Evolutionary conservation across 2,888 invertebrate genomes (phyloP).

Genomic region (Lutraria lutraria): DNA sequence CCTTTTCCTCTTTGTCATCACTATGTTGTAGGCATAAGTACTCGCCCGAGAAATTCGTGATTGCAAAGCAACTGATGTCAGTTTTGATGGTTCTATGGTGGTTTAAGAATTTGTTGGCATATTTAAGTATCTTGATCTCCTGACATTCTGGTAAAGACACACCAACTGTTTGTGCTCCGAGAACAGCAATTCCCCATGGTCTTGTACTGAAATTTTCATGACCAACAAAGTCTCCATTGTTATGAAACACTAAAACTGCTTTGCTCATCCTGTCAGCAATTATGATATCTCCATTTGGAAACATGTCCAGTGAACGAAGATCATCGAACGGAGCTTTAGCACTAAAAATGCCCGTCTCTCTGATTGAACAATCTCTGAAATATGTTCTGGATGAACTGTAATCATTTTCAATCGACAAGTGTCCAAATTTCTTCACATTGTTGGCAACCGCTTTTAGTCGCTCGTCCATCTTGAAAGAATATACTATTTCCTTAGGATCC

Average conservation of each 20-base stretch:
- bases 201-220: constrained; percentile 55
- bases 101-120: constrained; percentile 43
- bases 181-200: constrained; percentile 60
- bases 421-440: constrained; percentile 60
- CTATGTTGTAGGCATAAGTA: constrained; percentile 58
- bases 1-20: constrained; percentile 59
- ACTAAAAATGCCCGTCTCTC: constrained; percentile 57
- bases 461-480: constrained; percentile 61
- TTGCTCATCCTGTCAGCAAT: constrained; percentile 58
- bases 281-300: constrained; percentile 60
- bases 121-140: constrained; percentile 57
- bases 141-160: constrained; percentile 54
- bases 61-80: constrained; percentile 56
- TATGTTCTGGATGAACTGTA: constrained; percentile 7
- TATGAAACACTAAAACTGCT: constrained; percentile 56
- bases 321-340: constrained; percentile 59
- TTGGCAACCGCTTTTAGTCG: constrained; percentile 53
- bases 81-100: constrained; percentile 53
- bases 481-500: constrained; percentile 44
- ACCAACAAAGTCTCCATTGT: constrained; percentile 58
- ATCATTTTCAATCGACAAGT: constrained; percentile 53
- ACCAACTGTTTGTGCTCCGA: constrained; percentile 54
- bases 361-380: constrained; percentile 39
- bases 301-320: constrained; percentile 56
- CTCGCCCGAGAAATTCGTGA: constrained; percentile 61